Conservation (phyloP, 2,888 invertebrate genomes). For the Papilio elwesi region DNA sequence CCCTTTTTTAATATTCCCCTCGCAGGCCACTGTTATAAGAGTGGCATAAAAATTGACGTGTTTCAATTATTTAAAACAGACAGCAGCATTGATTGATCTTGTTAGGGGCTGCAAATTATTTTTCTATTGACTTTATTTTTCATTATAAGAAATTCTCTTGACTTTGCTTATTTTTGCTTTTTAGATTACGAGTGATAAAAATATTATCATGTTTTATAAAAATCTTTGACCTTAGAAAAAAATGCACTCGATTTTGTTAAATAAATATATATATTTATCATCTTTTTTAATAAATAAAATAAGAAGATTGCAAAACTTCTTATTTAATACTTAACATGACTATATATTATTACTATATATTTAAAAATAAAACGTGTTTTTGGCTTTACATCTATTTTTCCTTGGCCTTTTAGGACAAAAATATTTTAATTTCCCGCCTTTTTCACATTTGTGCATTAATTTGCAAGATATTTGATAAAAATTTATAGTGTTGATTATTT, state of each 20-base stretch:
- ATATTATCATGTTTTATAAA: too few species aligned
- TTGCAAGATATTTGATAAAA: not conserved
- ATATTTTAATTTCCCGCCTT: not conserved
- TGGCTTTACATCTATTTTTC: not conserved
- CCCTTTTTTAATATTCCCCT: constrained; percentile 81
- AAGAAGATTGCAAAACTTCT: too few species aligned
- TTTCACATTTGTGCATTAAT: not conserved
- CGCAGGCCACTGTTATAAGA: constrained; percentile 59
- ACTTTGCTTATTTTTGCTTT: not conserved
- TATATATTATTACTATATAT: not conserved
- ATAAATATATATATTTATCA: constrained; percentile 16
- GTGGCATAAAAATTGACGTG: constrained; percentile 74
- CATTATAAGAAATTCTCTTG: constrained; percentile 24
- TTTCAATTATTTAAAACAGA: constrained; percentile 69
- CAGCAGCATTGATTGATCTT: constrained; percentile 58
- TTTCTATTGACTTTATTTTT: constrained; percentile 41
- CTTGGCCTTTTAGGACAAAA: constrained; percentile 5
- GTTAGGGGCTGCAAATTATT: constrained; percentile 53
- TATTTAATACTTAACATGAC: not conserved
- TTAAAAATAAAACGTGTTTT: not conserved
- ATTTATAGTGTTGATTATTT: not conserved
- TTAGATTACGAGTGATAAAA: too few species aligned
- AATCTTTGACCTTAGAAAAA: not conserved
- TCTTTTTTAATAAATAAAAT: not conserved
- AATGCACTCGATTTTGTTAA: constrained; percentile 16